Conservation (phyloP, 2,797 vertebrate genomes). For the Pseudopleuronectes americanus region DNA sequence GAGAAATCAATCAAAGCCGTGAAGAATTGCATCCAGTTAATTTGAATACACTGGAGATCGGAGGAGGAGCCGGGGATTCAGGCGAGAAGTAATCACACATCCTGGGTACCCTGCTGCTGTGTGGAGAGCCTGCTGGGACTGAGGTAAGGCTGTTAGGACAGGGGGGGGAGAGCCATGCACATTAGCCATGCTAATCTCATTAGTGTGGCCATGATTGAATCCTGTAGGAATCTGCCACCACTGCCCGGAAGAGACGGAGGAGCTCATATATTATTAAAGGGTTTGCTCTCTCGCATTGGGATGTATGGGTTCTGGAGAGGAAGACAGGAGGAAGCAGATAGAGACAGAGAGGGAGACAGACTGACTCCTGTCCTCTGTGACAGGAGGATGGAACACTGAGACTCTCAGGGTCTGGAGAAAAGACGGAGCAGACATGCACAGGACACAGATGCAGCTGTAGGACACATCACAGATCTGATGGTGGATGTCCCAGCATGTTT, state of each 20-base stretch:
- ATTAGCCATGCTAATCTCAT: slow-evolving; percentile 77
- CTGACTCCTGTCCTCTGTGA: not conserved
- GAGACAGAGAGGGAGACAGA: not conserved
- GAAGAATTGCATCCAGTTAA: slow-evolving; percentile 37
- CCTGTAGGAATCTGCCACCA: slow-evolving; percentile 67
- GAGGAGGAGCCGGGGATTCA: not conserved
- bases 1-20: slow-evolving; percentile 57
- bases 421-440: not conserved
- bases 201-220: slow-evolving; percentile 74
- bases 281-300: slow-evolving; percentile 45
- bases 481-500: no score
- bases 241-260: slow-evolving; percentile 62
- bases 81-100: slow-evolving; percentile 12
- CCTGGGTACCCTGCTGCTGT: slow-evolving; percentile 18
- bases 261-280: slow-evolving; percentile 72
- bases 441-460: no score
- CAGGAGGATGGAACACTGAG: not conserved
- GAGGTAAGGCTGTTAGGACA: slow-evolving; percentile 4
- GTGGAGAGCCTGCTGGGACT: slow-evolving; percentile 25
- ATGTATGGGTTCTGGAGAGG: not conserved
- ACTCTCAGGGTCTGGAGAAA: no score
- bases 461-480: no score
- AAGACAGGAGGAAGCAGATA: slow-evolving; percentile 1
- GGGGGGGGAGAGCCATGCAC: slow-evolving; percentile 41
- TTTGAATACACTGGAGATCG: slow-evolving; percentile 29